phyloP scores from a whole-genome alignment of 2,797 vertebrate species.

The Clarias pachynema region DNA sequence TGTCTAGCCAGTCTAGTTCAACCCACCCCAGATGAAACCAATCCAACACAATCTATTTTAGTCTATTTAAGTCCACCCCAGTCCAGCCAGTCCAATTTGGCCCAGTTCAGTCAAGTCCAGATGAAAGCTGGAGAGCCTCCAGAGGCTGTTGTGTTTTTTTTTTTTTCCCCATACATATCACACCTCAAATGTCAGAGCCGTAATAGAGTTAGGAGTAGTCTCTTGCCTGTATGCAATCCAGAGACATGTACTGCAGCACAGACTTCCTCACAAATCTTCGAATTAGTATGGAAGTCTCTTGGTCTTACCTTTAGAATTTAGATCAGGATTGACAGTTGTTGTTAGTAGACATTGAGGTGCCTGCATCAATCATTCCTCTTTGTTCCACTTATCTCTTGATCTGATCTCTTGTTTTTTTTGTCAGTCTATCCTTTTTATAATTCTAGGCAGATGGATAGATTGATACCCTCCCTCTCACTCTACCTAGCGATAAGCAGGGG shows the following conservation, averaged over 20 bases:
- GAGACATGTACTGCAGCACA: constrained; percentile 1
- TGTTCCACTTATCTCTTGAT: constrained; percentile 26
- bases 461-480: constrained; percentile 22
- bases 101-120: background rate
- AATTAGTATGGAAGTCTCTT: constrained; percentile 10
- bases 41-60: constrained; percentile 27
- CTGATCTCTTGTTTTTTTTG: constrained; percentile 26
- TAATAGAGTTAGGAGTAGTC: background rate
- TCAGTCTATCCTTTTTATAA: constrained; percentile 11
- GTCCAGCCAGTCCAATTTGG: constrained; percentile 12
- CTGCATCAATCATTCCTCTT: constrained; percentile 35
- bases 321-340: constrained; percentile 30
- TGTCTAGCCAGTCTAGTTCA: constrained; percentile 2
- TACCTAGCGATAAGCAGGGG: constrained; percentile 17
- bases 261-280: background rate
- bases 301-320: background rate
- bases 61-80: background rate
- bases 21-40: constrained; percentile 1
- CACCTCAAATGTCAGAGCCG: constrained; percentile 15
- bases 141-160: background rate
- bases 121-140: background rate
- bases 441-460: background rate
- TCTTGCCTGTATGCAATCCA: background rate
- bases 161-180: background rate
- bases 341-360: constrained; percentile 18